Conservation (phyloP, 1,140 invertebrate genomes). For the Colletes gigas region DNA sequence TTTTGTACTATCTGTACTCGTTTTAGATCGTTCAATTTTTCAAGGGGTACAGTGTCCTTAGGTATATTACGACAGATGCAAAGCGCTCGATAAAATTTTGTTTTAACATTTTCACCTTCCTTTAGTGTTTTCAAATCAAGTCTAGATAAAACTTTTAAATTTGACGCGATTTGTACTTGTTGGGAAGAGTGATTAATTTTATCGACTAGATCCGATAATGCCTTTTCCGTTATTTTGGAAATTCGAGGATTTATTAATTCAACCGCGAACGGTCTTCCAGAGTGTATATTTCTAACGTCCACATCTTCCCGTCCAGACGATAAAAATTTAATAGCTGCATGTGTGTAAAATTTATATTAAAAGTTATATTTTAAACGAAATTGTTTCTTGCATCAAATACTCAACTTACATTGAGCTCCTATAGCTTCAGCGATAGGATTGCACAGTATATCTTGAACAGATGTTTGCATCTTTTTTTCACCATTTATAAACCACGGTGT, state of each 20-base stretch:
- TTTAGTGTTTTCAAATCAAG: conserved; percentile 88
- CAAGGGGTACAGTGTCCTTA: conserved; percentile 77
- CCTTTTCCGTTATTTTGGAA: conserved; percentile 80
- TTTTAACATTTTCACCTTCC: conserved; percentile 92
- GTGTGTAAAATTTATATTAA: conserved; percentile 12
- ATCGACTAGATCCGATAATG: conserved; percentile 82
- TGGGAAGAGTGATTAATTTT: conserved; percentile 84
- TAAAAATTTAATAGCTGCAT: conserved; percentile 86
- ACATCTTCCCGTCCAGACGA: conserved; percentile 97
- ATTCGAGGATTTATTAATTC: conserved; percentile 88
- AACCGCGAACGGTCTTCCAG: conserved; percentile 92
- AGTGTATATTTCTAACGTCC: conserved; percentile 93
- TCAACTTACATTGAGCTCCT: conserved; percentile 80
- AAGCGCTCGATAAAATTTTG: conserved; percentile 91
- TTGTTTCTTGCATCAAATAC: background rate
- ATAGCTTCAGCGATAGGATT: conserved; percentile 82
- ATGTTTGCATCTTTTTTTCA: conserved; percentile 89
- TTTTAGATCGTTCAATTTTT: conserved; percentile 82
- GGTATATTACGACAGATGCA: conserved; percentile 83
- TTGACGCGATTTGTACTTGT: conserved; percentile 83
- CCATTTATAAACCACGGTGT: conserved; percentile 96
- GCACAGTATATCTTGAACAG: conserved; percentile 95
- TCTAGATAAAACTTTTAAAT: conserved; percentile 86
- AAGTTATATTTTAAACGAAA: conserved; percentile 5
- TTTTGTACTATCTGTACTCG: conserved; percentile 86